Conservation (phyloP, 2,888 invertebrate species). For the Sussaba pulchella region DNA sequence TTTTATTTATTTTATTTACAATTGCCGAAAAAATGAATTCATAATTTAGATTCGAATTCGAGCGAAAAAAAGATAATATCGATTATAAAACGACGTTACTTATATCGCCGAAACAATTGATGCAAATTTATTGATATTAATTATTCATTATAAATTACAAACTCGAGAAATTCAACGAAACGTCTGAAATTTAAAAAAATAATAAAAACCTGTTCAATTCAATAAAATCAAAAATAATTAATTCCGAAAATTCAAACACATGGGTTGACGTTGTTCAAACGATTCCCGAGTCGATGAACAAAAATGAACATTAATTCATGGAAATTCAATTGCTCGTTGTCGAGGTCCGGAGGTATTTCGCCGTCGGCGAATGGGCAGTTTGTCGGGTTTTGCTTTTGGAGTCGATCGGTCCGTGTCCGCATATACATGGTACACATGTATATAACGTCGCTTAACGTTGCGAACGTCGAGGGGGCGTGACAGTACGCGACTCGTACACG, state of each 20-base stretch:
- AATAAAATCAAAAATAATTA: too few relatives aligned
- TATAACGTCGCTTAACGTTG: conserved; percentile 21
- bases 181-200: not conserved
- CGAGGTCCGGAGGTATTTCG: not conserved
- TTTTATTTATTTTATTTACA: not conserved
- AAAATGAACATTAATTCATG: not conserved
- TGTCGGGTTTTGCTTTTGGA: conserved; percentile 53
- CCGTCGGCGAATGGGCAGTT: conserved; percentile 43
- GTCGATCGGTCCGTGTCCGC: conserved; percentile 19
- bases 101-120: too few relatives aligned
- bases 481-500: conserved; percentile 38
- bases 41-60: too few relatives aligned
- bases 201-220: not conserved
- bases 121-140: too few relatives aligned
- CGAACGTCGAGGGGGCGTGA: conserved; percentile 69
- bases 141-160: too few relatives aligned
- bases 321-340: conserved; percentile 13
- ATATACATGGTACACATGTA: not conserved
- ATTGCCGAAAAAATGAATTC: too few relatives aligned
- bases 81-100: not conserved
- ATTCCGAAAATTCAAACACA: too few relatives aligned
- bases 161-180: too few relatives aligned
- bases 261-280: too few relatives aligned
- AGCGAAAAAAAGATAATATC: too few relatives aligned
- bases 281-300: not conserved